phyloP scores from a whole-genome alignment of 2,888 invertebrate species.

The Calephelis perditalis region DNA sequence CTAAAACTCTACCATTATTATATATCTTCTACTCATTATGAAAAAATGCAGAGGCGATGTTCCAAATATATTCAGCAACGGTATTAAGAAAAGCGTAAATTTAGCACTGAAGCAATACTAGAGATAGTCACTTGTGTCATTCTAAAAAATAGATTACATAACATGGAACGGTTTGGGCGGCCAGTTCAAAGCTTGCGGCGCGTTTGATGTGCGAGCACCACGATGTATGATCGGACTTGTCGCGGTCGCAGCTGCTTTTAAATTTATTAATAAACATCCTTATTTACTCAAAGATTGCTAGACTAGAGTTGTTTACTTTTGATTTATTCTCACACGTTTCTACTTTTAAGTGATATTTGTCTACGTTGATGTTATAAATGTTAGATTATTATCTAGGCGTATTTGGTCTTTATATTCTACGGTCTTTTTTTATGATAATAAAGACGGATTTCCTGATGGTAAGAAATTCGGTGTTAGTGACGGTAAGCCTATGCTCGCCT shows the following conservation, averaged over 20 bases:
- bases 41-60: too few species aligned
- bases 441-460: too few species aligned
- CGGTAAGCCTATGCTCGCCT: too few species aligned
- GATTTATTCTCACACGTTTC: neutral
- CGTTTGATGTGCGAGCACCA: slow-evolving; percentile 52
- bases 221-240: slow-evolving; percentile 46
- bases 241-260: slow-evolving; percentile 44
- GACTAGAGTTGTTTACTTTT: slow-evolving; percentile 1
- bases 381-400: too few species aligned
- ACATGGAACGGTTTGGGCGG: slow-evolving; percentile 37
- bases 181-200: slow-evolving; percentile 58
- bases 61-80: too few species aligned
- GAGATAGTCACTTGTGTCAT: neutral
- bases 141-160: slow-evolving; percentile 7
- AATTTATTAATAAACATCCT: slow-evolving; percentile 37
- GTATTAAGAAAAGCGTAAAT: neutral
- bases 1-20: too few species aligned
- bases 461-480: too few species aligned
- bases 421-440: too few species aligned
- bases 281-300: slow-evolving; percentile 28
- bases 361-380: too few species aligned
- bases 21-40: too few species aligned
- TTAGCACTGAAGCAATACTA: neutral
- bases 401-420: too few species aligned
- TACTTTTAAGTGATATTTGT: slow-evolving; percentile 3